These are phyloP conservation scores for Dreissena rostriformis DNA, from an alignment of 1,140 invertebrate species.

Conservation along the genomic window DNA sequence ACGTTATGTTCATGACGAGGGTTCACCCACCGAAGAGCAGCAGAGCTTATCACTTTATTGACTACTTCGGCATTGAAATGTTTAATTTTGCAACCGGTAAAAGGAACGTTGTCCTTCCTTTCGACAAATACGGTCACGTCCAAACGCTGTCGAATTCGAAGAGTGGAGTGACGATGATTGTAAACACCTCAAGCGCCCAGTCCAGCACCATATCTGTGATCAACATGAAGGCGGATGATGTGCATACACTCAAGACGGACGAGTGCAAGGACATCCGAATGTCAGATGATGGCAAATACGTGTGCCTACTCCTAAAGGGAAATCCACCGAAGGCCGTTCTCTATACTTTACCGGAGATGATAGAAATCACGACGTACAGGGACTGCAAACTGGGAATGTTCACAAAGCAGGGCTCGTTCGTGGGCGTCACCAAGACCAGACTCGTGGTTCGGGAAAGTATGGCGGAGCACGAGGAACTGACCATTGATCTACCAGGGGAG, in stretches of 20 bases:
- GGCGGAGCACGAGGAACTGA: slow-evolving; percentile 33
- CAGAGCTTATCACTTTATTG: slow-evolving; percentile 54
- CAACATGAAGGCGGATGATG: slow-evolving; percentile 7
- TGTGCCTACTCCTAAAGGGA: slow-evolving; percentile 36
- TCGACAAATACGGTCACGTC: slow-evolving; percentile 47
- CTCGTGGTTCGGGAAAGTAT: slow-evolving; percentile 32
- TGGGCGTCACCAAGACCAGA: slow-evolving; percentile 26
- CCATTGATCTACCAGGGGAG: slow-evolving; percentile 26
- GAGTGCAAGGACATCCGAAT: slow-evolving; percentile 32
- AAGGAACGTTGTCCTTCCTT: slow-evolving; percentile 33
- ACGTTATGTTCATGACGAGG: slow-evolving; percentile 34
- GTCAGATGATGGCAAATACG: slow-evolving; percentile 29
- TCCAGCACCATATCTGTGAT: slow-evolving; percentile 33
- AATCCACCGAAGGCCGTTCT: slow-evolving; percentile 7
- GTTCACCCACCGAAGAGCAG: slow-evolving; percentile 49
- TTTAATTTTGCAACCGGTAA: slow-evolving; percentile 44
- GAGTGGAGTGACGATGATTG: slow-evolving; percentile 25
- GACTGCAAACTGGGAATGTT: slow-evolving; percentile 42
- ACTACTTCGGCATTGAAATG: slow-evolving; percentile 47
- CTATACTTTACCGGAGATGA: slow-evolving; percentile 7
- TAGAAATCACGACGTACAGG: slow-evolving; percentile 13
- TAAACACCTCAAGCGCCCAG: slow-evolving; percentile 4
- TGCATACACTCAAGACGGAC: slow-evolving; percentile 14
- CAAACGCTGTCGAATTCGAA: slow-evolving; percentile 38
- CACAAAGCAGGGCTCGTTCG: slow-evolving; percentile 35